These are phyloP conservation scores for Apis laboriosa DNA, from an alignment of 1,140 invertebrate species.

Conservation along the genomic window DNA sequence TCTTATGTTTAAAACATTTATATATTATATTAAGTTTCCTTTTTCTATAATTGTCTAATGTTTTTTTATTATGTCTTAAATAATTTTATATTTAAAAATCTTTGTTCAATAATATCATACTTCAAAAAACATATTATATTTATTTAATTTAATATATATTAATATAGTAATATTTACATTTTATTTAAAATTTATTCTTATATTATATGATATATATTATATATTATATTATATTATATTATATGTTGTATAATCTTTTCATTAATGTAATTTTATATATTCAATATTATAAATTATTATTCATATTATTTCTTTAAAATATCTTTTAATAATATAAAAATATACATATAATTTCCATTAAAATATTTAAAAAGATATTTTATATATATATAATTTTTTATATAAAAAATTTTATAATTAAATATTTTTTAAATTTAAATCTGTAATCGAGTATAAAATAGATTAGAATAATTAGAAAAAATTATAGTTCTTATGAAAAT, in stretches of 20 bases:
- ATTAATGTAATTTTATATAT: background rate
- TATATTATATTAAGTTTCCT: background rate
- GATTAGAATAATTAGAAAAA: background rate
- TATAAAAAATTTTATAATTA: background rate
- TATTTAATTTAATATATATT: background rate
- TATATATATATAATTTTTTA: background rate
- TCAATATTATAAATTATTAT: too few relatives aligned
- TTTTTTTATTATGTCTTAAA: too few relatives aligned
- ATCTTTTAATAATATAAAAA: too few relatives aligned
- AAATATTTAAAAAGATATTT: background rate
- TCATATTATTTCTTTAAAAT: too few relatives aligned
- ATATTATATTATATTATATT: too few relatives aligned
- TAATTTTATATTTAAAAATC: too few relatives aligned
- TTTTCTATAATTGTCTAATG: too few relatives aligned
- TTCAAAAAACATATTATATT: too few relatives aligned
- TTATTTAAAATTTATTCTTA: background rate
- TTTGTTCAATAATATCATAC: too few relatives aligned
- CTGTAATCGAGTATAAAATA: background rate
- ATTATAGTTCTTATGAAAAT: background rate
- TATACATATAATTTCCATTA: too few relatives aligned
- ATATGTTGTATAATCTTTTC: background rate
- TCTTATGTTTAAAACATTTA: background rate
- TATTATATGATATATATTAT: background rate
- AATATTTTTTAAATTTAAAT: background rate
- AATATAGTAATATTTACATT: background rate